These are phyloP conservation scores for Belonocnema kinseyi DNA, from an alignment of 1,140 invertebrate genomes.

Conservation along the genomic window DNA sequence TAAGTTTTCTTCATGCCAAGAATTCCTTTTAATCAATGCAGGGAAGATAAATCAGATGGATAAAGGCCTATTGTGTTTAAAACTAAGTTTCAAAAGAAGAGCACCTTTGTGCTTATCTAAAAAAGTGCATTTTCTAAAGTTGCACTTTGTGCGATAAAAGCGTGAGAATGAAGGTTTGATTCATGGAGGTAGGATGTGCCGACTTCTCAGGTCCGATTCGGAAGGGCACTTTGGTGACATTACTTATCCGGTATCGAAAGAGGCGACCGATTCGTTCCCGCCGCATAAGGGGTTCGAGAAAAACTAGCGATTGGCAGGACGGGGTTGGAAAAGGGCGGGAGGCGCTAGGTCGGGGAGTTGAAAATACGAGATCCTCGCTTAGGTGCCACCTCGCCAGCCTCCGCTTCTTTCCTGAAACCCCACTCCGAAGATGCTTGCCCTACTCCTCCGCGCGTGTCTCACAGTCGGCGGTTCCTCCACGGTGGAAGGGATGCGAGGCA, in stretches of 20 bases:
- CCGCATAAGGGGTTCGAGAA: conserved; percentile 57
- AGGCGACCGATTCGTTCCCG: conserved; percentile 60
- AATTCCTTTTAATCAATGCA: too few relatives aligned
- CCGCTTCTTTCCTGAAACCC: conserved; percentile 67
- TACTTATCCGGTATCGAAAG: conserved; percentile 54
- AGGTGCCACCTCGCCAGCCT: conserved; percentile 74
- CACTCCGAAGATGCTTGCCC: conserved; percentile 41
- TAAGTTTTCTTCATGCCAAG: too few relatives aligned
- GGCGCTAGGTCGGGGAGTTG: conserved; percentile 65
- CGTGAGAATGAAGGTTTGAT: conserved; percentile 44
- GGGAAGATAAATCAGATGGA: too few relatives aligned
- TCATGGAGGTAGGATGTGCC: conserved; percentile 32
- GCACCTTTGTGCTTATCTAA: too few relatives aligned
- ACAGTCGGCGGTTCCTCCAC: conserved; percentile 53
- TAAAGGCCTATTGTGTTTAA: too few relatives aligned
- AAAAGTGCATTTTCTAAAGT: neutral
- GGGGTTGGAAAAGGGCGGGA: conserved; percentile 72
- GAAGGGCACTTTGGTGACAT: conserved; percentile 52
- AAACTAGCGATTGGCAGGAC: conserved; percentile 72
- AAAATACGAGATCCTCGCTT: conserved; percentile 70
- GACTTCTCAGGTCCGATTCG: neutral
- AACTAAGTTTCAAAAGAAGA: too few relatives aligned
- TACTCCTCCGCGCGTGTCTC: conserved; percentile 40
- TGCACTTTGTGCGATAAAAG: conserved; percentile 30
- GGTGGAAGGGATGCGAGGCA: conserved; percentile 50